A percentile compares a stretch with the other conserved stretches of the same genome.
phyloP scores from a whole-genome alignment of 2,797 vertebrate genomes.

The Premnoplex brunnescens region DNA sequence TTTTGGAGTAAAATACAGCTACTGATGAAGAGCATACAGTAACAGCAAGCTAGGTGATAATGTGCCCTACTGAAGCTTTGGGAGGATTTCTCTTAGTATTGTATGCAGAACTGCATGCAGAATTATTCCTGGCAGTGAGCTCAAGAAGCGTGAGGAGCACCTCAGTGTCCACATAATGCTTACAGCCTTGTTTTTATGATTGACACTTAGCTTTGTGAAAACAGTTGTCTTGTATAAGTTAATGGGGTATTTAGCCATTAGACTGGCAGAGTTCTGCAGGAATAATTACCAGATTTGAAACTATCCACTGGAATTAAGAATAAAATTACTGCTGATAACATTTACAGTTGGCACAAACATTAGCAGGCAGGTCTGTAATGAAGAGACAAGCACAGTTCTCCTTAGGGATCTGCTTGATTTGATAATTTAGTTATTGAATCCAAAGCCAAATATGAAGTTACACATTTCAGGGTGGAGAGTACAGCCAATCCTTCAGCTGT shows the following conservation, averaged over 20 bases:
- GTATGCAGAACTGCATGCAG: not conserved
- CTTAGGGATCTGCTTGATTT: not conserved
- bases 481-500: not conserved
- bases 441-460: not conserved
- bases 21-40: not conserved
- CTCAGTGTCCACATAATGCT: not conserved
- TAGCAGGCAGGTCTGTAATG: not conserved
- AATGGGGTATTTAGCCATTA: constrained; percentile 2
- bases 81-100: not conserved
- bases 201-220: constrained; percentile 12
- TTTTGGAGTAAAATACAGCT: not conserved
- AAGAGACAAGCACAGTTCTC: not conserved
- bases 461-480: not conserved
- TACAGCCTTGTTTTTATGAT: not conserved
- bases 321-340: constrained; percentile 13
- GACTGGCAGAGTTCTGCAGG: not conserved
- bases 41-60: not conserved
- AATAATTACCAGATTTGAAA: constrained; percentile 29
- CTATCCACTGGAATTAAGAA: constrained; percentile 4
- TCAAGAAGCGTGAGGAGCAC: not conserved
- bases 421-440: not conserved
- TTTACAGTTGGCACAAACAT: constrained; percentile 11
- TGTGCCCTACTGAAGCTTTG: not conserved
- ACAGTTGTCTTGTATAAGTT: not conserved
- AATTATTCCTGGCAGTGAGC: not conserved